Evolutionary conservation across 1,140 invertebrate genomes (phyloP).

Genomic region (Rhynchophorus ferrugineus): DNA sequence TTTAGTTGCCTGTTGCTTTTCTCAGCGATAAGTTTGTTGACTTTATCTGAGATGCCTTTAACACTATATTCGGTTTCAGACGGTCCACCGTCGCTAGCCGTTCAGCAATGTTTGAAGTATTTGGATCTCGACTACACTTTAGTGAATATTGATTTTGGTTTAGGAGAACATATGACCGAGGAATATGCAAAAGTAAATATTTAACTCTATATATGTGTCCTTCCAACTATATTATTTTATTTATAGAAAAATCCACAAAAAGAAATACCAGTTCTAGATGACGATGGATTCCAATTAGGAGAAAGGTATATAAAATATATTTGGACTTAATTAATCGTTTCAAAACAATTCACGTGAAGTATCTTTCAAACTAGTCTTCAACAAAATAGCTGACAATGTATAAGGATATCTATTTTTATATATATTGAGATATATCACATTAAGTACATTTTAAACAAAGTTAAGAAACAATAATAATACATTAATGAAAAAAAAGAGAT

Average conservation of each 20-base stretch:
- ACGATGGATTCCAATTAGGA: conserved; percentile 61
- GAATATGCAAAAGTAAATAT: conserved; percentile 57
- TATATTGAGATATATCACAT: no score
- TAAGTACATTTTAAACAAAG: no score
- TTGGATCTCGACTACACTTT: conserved; percentile 56
- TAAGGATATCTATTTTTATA: no score
- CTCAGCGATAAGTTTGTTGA: no score
- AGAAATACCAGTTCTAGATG: conserved; percentile 68
- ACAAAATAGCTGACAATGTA: no score
- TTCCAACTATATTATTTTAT: neutral
- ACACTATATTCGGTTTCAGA: conserved; percentile 66
- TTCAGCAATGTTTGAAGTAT: conserved; percentile 56
- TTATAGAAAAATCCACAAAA: conserved; percentile 69
- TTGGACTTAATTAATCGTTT: neutral
- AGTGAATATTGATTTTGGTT: conserved; percentile 57
- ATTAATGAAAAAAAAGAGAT: no score
- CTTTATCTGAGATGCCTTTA: conserved; percentile 38
- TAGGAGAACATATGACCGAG: conserved; percentile 61
- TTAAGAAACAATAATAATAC: neutral
- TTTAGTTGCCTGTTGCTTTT: no score
- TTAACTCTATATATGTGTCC: neutral
- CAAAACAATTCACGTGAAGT: no score
- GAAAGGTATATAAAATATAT: conserved; percentile 49
- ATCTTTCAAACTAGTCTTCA: no score
- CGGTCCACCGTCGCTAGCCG: conserved; percentile 65